Evolutionary conservation across 2,113 vertebrate species (phyloP), one percentile per base, ranked within the genome.

Genomic region (Dunckerocampus dactyliophorus): DNA sequence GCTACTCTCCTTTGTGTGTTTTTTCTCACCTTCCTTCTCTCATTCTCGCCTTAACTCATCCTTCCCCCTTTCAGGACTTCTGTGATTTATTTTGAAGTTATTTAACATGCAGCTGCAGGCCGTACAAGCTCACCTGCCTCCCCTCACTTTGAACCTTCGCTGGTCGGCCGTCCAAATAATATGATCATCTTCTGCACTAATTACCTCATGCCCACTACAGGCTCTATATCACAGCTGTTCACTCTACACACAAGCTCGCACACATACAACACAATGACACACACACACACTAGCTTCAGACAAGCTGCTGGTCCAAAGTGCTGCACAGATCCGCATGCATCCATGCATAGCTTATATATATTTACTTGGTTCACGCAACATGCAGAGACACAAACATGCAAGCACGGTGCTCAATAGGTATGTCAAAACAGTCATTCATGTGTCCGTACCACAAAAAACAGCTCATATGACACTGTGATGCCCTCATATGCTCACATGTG

Each of bases 141-240:
- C 71, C 60, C 81, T 77, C 78, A 79, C 80, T 85, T 86, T 87
- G 77, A 89, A 85, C 84, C 74, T 71, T 59, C 69, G 63, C 77
- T 76, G 76, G 81, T 86, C 82, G 81, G 68, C 81, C 75, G 77
- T 83, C 85, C 84, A 85, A 85, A 85, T 83, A 89, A 85, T 77
- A 82, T 74, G 85, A 84, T 84, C 75, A 89, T 88, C 87, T 91
- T 91, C 88, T 89, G 90, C 90, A 90, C 89, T 89, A 91, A 90
- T 90, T 90, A 90, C 79, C 85, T 72, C 74, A 72, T 62, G 66
- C 82, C 84, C 74, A 82, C 76, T 71, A 74, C 71, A 70, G 83
- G 84, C 81, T 75, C 64, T 71, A 68, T 65, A 79, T 64, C 73
- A 75, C 88, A 91, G 88, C 88, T 90, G 88, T 87, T 90, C 81